phyloP scores from a whole-genome alignment of 1,140 invertebrate genomes.

The Helicoverpa armigera region DNA sequence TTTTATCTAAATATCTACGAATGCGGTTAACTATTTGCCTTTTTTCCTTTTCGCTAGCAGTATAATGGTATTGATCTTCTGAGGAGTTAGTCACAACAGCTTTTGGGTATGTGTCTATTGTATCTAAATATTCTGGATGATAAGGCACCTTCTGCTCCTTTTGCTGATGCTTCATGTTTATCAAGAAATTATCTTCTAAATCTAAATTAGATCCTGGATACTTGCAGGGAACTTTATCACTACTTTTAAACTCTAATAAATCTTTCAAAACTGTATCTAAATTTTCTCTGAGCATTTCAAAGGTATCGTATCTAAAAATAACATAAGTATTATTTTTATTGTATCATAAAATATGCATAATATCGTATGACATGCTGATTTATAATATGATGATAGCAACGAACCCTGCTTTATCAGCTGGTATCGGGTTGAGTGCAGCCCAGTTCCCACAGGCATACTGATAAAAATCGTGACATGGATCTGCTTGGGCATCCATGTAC shows the following conservation, averaged over 20 bases:
- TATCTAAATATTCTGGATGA: constrained; percentile 51
- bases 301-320: constrained; percentile 90
- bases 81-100: constrained; percentile 52
- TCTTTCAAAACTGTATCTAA: constrained; percentile 90
- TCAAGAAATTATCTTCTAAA: constrained; percentile 65
- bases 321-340: background rate
- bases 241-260: constrained; percentile 87
- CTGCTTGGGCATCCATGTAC: constrained; percentile 91
- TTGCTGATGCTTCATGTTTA: constrained; percentile 33
- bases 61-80: constrained; percentile 41
- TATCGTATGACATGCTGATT: too few species aligned
- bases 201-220: constrained; percentile 79
- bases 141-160: background rate
- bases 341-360: too few species aligned
- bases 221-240: constrained; percentile 61
- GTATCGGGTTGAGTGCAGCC: constrained; percentile 94
- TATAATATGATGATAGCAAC: background rate
- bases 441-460: constrained; percentile 96
- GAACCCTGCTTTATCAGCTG: constrained; percentile 91
- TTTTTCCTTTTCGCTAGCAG: constrained; percentile 55
- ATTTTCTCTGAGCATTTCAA: constrained; percentile 93
- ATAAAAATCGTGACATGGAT: constrained; percentile 97
- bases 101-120: constrained; percentile 54
- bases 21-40: constrained; percentile 73
- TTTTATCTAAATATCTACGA: constrained; percentile 71